Evolutionary conservation across 2,888 invertebrate genomes (phyloP).

Genomic region (Acanthosepion lycidas): DNA sequence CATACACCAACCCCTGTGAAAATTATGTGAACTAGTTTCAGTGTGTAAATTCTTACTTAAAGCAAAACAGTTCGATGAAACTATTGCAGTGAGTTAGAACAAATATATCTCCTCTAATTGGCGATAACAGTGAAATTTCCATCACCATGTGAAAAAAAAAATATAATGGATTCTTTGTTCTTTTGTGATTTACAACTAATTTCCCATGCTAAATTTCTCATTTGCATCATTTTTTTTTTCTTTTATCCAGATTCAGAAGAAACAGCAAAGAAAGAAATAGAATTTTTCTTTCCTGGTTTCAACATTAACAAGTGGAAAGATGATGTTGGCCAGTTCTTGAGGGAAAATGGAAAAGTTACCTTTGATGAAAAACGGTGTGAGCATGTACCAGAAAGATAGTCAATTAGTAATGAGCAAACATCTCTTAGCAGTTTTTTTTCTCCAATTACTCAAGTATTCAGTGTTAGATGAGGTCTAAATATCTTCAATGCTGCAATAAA

Average conservation of each 20-base stretch:
- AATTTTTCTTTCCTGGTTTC: constrained; percentile 90
- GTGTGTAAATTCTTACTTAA: too few species aligned
- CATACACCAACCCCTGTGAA: too few species aligned
- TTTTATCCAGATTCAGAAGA: constrained; percentile 81
- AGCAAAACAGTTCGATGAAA: too few species aligned
- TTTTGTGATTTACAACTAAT: neutral
- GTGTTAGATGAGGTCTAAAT: neutral
- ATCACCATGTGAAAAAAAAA: too few species aligned
- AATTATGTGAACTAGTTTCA: too few species aligned
- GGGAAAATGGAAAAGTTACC: constrained; percentile 55
- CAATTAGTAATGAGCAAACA: too few species aligned
- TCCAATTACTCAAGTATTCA: neutral
- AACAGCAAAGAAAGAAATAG: constrained; percentile 85
- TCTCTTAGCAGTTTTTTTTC: neutral
- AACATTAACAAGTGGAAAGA: constrained; percentile 80
- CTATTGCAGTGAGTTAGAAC: too few species aligned
- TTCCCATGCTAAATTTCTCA: neutral
- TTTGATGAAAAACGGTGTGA: constrained; percentile 58
- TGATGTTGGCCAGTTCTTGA: constrained; percentile 74
- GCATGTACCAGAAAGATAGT: constrained; percentile 49
- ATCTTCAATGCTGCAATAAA: neutral
- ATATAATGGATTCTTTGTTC: neutral
- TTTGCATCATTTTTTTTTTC: neutral
- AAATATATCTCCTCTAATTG: too few species aligned
- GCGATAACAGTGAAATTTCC: too few species aligned